Conservation (phyloP, 2,797 vertebrate species). For the Eupleurogrammus muticus region DNA sequence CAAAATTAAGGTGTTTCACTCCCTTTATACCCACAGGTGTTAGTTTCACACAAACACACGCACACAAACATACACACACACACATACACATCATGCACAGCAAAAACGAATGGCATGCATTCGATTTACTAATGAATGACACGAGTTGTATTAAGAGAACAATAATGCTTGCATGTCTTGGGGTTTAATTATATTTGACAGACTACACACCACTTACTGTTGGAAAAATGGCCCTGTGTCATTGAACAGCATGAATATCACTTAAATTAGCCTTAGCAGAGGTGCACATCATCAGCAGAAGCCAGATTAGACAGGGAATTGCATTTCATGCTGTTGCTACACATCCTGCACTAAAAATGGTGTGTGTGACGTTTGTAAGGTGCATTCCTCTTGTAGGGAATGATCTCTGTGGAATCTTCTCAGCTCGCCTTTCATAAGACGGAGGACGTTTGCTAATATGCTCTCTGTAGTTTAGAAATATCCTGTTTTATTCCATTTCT, state of each 20-base stretch:
- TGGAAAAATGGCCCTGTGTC: constrained; percentile 5
- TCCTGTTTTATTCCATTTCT: neutral
- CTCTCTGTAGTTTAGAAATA: constrained; percentile 20
- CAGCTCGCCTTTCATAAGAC: constrained; percentile 66
- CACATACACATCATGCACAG: constrained; percentile 65
- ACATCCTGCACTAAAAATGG: constrained; percentile 76
- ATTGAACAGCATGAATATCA: constrained; percentile 29
- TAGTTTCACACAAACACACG: constrained; percentile 66
- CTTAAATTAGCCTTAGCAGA: constrained; percentile 43
- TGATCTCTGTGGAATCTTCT: constrained; percentile 36
- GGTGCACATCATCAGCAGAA: constrained; percentile 27
- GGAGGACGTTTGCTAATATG: constrained; percentile 2
- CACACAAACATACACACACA: constrained; percentile 42
- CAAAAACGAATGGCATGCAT: constrained; percentile 72
- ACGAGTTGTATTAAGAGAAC: constrained; percentile 16
- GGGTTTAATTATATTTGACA: constrained; percentile 6
- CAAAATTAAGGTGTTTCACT: constrained; percentile 22
- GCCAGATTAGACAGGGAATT: constrained; percentile 46
- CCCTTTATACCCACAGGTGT: constrained; percentile 38
- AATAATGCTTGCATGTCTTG: constrained; percentile 21
- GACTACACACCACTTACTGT: constrained; percentile 12
- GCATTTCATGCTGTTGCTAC: constrained; percentile 75
- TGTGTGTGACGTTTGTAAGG: constrained; percentile 55
- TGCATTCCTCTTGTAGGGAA: constrained; percentile 48
- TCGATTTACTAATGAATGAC: constrained; percentile 33